Evolutionary conservation across 2,113 vertebrate genomes (phyloP).

Genomic region (Paracanthobrama guichenoti): DNA sequence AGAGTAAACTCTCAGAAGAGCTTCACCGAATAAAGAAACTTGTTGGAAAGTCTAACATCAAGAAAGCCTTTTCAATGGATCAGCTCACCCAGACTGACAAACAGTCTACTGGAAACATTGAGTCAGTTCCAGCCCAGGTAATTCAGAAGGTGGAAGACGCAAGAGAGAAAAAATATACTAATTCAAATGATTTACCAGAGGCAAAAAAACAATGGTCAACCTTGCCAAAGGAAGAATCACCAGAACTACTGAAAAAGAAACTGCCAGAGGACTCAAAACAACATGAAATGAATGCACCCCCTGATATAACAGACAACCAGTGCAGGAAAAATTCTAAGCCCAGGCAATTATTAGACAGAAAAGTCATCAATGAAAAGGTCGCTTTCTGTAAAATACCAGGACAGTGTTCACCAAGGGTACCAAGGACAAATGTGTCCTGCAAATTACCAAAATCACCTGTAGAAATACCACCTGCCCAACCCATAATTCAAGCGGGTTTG

Average conservation of each 20-base stretch:
- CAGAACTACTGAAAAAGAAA: background rate
- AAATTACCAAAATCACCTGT: slow-evolving; percentile 30
- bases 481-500: slow-evolving; percentile 8
- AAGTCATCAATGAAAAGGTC: slow-evolving; percentile 66
- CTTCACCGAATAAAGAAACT: slow-evolving; percentile 88
- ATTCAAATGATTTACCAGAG: slow-evolving; percentile 1
- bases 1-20: slow-evolving; percentile 88
- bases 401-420: slow-evolving; percentile 66
- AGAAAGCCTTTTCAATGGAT: slow-evolving; percentile 74
- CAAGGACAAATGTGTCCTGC: slow-evolving; percentile 61
- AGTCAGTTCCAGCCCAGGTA: slow-evolving; percentile 68
- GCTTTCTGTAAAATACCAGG: slow-evolving; percentile 69
- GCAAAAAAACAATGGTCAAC: background rate
- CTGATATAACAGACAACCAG: slow-evolving; percentile 28
- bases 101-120: slow-evolving; percentile 54
- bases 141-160: slow-evolving; percentile 67
- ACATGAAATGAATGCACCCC: background rate
- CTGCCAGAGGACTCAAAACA: background rate
- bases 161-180: slow-evolving; percentile 46
- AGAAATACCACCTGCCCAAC: background rate
- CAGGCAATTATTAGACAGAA: slow-evolving; percentile 44
- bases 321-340: slow-evolving; percentile 26
- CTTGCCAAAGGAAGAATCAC: slow-evolving; percentile 13
- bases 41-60: slow-evolving; percentile 70
- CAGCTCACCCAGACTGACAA: slow-evolving; percentile 70